Evolutionary conservation across 2,113 vertebrate species (phyloP), one percentile per base, ranked within the genome.

Genomic region (Andinoacara biseriatus): DNA sequence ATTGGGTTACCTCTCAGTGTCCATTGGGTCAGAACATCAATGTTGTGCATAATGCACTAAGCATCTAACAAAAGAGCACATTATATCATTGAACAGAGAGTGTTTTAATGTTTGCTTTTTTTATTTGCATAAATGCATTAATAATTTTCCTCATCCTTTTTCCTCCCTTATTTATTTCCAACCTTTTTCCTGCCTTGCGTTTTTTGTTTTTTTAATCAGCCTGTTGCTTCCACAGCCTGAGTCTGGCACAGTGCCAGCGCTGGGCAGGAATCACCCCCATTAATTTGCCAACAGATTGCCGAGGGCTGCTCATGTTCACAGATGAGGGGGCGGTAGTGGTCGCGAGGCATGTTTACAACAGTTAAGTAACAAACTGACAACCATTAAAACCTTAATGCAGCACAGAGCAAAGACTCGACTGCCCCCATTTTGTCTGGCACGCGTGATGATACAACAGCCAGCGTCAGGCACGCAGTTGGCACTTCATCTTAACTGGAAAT

Each of bases 231-330:
- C 77, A 8, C 56, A 82, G 90, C 77, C 40, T 74, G 33, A 92
- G 91, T 90, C 91, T 97, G 96, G 96, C 96, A 92, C 63, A 69
- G 65, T 90, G 95, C 96, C 96, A 96, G 60, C 69, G 61, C 56
- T 57, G 92, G 94, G 95, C 92, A 91, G 85, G 93, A 2, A 58
- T 13, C 13, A 78, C 85, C 83, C 94, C 95, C 94, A 94, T 96
- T 96, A 96, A 97, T 96, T 96, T 95, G 92, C 92, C 78, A 91
- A 67, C 86, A 92, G 92, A 94, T 95, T 94, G 91, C 92, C 63
- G 82, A 78, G 90, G 91, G 91, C 91, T 89, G 81, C 91, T 94
- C 94, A 82, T 91, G 93, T 94, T 94, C 91, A 88, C 89, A 89
- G 93, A 94, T 22, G 3, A 87, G 49, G 69, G 24, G 83, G 86